Conservation (phyloP, 2,888 invertebrate species). For the Andrena chrysosceles region DNA sequence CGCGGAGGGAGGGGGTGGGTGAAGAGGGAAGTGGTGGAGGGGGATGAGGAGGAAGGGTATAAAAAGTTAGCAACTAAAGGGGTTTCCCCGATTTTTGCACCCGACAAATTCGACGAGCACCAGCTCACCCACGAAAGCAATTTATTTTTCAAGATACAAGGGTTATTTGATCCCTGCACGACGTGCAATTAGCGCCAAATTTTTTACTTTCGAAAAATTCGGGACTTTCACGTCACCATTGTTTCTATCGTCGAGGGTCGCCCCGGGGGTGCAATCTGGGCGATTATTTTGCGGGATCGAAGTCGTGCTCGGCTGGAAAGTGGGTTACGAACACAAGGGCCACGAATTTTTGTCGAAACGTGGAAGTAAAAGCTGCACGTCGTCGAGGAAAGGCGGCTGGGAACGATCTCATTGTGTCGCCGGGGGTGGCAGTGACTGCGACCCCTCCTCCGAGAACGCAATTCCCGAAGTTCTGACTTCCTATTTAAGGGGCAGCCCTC, state of each 20-base stretch:
- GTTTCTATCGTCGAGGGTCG: too few relatives aligned
- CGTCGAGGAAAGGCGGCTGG: background rate
- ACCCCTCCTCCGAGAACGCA: slow-evolving; percentile 22
- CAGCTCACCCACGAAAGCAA: background rate
- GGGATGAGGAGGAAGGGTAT: too few relatives aligned
- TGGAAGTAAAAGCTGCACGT: background rate
- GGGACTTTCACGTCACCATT: too few relatives aligned
- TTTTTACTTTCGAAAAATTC: too few relatives aligned
- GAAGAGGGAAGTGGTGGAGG: too few relatives aligned
- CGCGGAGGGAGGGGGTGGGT: too few relatives aligned
- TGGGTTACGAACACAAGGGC: background rate
- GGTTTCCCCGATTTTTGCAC: background rate
- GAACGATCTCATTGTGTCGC: slow-evolving; percentile 34
- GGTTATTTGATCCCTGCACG: too few relatives aligned
- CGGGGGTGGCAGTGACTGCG: slow-evolving; percentile 8
- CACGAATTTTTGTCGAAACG: slow-evolving; percentile 26
- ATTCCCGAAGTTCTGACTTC: slow-evolving; percentile 48
- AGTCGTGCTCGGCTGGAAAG: too few relatives aligned
- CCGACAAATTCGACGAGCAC: background rate
- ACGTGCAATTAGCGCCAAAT: too few relatives aligned
- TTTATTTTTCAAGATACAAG: background rate
- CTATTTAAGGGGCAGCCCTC: slow-evolving; percentile 40
- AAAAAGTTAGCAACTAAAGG: background rate
- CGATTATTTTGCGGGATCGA: too few relatives aligned
- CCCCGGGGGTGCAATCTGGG: too few relatives aligned